Base-by-base conservation (phyloP, 2,888 invertebrate genomes). In the Steromphala cineraria region DNA sequence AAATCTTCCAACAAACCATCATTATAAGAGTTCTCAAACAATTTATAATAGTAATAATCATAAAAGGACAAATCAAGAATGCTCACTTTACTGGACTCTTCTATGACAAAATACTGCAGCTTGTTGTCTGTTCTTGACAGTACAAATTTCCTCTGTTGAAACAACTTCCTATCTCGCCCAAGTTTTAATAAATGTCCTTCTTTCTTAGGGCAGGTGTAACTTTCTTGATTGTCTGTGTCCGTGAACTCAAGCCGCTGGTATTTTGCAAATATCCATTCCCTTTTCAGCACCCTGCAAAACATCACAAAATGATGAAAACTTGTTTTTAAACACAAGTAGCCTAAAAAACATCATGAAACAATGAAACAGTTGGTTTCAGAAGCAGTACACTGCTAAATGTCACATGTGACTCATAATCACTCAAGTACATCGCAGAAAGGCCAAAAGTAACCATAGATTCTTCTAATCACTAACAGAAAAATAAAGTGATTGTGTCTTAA, bases 231-330 rank as follows among this genome's bases (percentile, higher is more conserved):
- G 89, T 97, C 96, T 0, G 96, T 95, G 88, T 96, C 95, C 87
- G 96, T 96, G 93, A 98, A 98, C 92, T 98, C 98, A 94, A 96
- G 96, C 79, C 98, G 95, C 93, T 97, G 96, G 93, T 98, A 98
- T 94, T 98, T 98, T 7, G 97, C 97, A 86, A 96, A 95, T 84
- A 98, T 97, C 97, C 97, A 98, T 93, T 98, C 97, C 91, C 97
- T 97, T 82, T 97, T 95, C 80, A 98, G 94, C 71, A 97, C 96
- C 92, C 98, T 98, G 94, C 10, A 94, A 94, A 17, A 19, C n/a
- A 75, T 71, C 2, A 40, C 17, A 74, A 8, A 74, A 84, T 79
- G 55, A 75, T 21, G 74, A 74, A 53, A 19, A 19, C 5, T 40
- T n/a, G n/a, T n/a, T n/a, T n/a, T n/a, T n/a, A n/a, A n/a, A n/a